phyloP scores from a whole-genome alignment of 2,113 vertebrate genomes.

The Prionailurus bengalensis region DNA sequence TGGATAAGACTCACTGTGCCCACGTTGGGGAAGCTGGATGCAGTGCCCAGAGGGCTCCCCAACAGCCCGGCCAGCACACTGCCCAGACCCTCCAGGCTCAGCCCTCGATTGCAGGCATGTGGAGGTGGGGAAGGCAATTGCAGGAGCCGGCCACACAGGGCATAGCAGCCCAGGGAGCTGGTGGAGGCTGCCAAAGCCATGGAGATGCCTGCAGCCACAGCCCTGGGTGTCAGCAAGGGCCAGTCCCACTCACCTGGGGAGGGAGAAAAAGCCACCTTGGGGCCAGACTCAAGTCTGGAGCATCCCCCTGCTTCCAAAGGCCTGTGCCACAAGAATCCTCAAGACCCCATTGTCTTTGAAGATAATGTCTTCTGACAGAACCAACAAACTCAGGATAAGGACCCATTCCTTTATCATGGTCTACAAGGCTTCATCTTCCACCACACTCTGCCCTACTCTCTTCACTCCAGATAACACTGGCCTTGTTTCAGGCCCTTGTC shows the following conservation, averaged over 20 bases:
- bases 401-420: not conserved
- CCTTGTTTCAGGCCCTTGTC: not conserved
- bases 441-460: not conserved
- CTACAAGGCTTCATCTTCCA: not conserved
- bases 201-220: conserved; percentile 86
- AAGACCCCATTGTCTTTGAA: not conserved
- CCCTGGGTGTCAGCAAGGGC: conserved; percentile 87
- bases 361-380: conserved; percentile 21
- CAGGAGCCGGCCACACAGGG: conserved; percentile 87
- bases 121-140: conserved; percentile 82
- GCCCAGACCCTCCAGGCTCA: conserved; percentile 90
- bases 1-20: conserved; percentile 88
- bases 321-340: conserved; percentile 1
- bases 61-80: conserved; percentile 90
- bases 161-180: conserved; percentile 90
- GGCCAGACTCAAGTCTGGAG: not conserved
- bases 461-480: not conserved
- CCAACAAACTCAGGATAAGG: conserved; percentile 23
- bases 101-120: conserved; percentile 88
- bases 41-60: conserved; percentile 86
- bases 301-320: not conserved
- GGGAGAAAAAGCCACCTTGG: not conserved
- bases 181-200: conserved; percentile 89
- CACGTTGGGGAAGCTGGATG: conserved; percentile 90
- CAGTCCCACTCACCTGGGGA: conserved; percentile 87